Evolutionary conservation across 2,888 invertebrate species (phyloP).

Genomic region (Emmelina monodactyla): DNA sequence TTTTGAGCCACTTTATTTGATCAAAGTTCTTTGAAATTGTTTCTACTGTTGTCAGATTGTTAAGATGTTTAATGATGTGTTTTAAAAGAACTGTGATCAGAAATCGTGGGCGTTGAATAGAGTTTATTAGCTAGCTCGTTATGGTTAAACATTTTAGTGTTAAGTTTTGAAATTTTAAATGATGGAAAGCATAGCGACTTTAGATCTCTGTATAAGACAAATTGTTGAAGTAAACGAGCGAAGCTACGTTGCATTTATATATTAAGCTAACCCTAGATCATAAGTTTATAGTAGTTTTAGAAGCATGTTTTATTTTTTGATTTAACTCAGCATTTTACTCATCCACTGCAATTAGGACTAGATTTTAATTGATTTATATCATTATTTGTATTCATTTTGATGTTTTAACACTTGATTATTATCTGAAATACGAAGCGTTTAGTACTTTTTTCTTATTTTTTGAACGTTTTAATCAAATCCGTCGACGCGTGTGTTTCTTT

Average conservation of each 20-base stretch:
- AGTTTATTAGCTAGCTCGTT: slow-evolving; percentile 1
- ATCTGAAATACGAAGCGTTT: slow-evolving; percentile 16
- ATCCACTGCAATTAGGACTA: slow-evolving; percentile 1
- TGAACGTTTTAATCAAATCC: slow-evolving; percentile 22
- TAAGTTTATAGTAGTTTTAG: slow-evolving; percentile 9
- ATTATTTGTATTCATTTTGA: slow-evolving; percentile 22
- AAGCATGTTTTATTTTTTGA: slow-evolving; percentile 61
- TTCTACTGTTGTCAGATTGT: background rate
- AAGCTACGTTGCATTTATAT: slow-evolving; percentile 18
- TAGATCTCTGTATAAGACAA: slow-evolving; percentile 38
- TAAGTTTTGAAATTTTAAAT: slow-evolving; percentile 15
- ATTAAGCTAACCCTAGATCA: background rate
- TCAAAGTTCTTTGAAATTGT: background rate
- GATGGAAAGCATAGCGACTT: slow-evolving; percentile 45
- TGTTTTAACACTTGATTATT: slow-evolving; percentile 53
- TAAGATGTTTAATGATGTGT: background rate
- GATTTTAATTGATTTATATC: slow-evolving; percentile 4
- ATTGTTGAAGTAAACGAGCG: slow-evolving; percentile 60
- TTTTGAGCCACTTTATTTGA: background rate
- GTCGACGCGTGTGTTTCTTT: slow-evolving; percentile 27
- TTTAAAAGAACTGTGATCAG: background rate
- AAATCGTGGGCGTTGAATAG: background rate
- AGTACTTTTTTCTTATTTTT: slow-evolving; percentile 14
- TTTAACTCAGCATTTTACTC: slow-evolving; percentile 31
- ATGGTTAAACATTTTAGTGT: background rate